phyloP scores from a whole-genome alignment of 1,140 invertebrate species.

The Brachionus calyciflorus region DNA sequence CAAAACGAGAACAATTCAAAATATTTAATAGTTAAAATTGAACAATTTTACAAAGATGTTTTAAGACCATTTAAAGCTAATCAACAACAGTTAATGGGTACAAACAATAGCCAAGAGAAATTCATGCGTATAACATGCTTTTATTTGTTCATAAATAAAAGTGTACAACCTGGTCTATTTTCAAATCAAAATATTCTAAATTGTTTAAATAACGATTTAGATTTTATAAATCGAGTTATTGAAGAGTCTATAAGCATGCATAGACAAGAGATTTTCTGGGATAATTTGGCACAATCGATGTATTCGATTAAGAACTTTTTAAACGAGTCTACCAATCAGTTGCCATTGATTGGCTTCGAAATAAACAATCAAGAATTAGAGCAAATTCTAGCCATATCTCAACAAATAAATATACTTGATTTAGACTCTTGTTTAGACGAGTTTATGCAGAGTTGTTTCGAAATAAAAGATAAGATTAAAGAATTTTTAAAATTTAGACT shows the following conservation, averaged over 20 bases:
- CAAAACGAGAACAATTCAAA: neutral
- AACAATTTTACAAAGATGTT: conserved; percentile 5
- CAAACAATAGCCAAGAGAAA: neutral
- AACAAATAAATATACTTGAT: conserved; percentile 6
- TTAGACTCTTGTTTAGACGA: conserved; percentile 6
- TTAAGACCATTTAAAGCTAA: neutral
- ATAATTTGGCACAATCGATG: conserved; percentile 27
- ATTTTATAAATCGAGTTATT: conserved; percentile 31
- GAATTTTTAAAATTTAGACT: conserved; percentile 9
- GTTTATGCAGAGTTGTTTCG: neutral
- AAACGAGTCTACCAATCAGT: neutral
- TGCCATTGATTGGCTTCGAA: neutral
- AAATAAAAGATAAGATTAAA: conserved; percentile 41
- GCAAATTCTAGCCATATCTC: conserved; percentile 4
- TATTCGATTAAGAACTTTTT: neutral
- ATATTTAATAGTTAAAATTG: conserved; percentile 31
- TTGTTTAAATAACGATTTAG: neutral
- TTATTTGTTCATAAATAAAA: conserved; percentile 31
- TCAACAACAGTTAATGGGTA: neutral
- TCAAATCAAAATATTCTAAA: neutral
- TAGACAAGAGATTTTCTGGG: conserved; percentile 35
- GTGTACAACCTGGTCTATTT: neutral
- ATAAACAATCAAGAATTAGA: neutral
- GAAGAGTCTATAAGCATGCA: conserved; percentile 23
- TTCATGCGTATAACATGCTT: conserved; percentile 39